These are phyloP conservation scores for Malaclemys terrapin DNA, from an alignment of 2,113 vertebrate genomes.

Conservation along the genomic window DNA sequence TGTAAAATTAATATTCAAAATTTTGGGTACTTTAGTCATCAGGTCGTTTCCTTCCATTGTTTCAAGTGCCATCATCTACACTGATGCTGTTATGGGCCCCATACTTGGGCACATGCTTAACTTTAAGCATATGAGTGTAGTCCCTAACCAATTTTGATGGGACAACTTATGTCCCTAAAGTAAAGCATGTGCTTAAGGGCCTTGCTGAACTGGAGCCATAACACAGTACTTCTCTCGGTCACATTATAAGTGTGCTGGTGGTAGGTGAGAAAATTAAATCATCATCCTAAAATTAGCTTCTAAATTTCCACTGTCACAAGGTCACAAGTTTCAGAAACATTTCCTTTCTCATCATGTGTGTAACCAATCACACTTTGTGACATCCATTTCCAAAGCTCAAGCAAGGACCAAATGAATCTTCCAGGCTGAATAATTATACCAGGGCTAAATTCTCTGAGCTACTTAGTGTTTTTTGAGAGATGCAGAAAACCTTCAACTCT, in stretches of 20 bases:
- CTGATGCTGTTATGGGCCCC: neutral
- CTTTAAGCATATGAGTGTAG: neutral
- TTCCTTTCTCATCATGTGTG: neutral
- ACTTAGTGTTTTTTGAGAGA: neutral
- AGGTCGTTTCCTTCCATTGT: neutral
- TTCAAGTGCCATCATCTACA: neutral
- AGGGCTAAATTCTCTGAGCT: neutral
- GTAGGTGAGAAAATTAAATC: neutral
- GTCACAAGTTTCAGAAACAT: neutral
- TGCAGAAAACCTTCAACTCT: slow-evolving; percentile 21
- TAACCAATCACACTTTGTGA: neutral
- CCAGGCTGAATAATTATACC: slow-evolving; percentile 14
- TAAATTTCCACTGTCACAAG: slow-evolving; percentile 10
- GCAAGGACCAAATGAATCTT: neutral
- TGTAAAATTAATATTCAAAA: neutral
- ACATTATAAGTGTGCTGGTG: neutral
- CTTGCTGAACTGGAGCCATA: neutral
- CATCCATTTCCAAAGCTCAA: neutral
- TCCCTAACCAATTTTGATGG: neutral
- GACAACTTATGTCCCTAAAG: neutral
- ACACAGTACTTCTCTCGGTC: neutral
- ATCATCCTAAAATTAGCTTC: neutral
- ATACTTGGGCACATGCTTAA: neutral
- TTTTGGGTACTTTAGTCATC: neutral
- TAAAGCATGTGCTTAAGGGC: neutral